Conservation (phyloP, 1,140 invertebrate genomes). For the Manduca sexta region DNA sequence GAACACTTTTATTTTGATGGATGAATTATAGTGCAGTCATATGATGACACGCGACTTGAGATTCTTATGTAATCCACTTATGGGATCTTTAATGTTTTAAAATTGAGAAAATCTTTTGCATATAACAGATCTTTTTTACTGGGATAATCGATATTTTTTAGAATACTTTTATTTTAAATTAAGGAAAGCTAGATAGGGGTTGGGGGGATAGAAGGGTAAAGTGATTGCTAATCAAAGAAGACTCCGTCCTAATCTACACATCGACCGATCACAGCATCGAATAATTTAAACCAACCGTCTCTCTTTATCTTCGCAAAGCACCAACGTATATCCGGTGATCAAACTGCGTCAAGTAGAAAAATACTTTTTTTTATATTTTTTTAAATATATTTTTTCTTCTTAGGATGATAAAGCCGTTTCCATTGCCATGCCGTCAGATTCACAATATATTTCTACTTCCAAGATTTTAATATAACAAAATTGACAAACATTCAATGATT, state of each 20-base stretch:
- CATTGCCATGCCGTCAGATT: not conserved
- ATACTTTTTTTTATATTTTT: slow-evolving; percentile 33
- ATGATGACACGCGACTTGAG: no score
- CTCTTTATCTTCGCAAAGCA: slow-evolving; percentile 47
- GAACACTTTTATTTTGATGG: no score
- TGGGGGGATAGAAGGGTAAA: not conserved
- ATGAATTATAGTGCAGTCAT: no score
- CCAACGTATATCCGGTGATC: slow-evolving; percentile 58
- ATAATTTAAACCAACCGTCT: slow-evolving; percentile 20
- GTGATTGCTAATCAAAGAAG: not conserved
- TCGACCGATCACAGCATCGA: slow-evolving; percentile 38
- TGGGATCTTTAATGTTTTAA: no score
- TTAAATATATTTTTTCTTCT: slow-evolving; percentile 4
- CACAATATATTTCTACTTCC: no score
- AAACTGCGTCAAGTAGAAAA: slow-evolving; percentile 43
- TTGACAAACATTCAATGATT: no score
- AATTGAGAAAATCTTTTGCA: no score
- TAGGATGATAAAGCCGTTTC: not conserved
- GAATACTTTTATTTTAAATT: no score
- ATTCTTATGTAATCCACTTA: not conserved
- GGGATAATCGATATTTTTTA: no score
- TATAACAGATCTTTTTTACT: not conserved
- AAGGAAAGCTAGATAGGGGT: no score
- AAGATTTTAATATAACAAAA: no score
- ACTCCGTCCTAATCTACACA: slow-evolving; percentile 10